Evolutionary conservation across 2,797 vertebrate genomes (phyloP).

Genomic region (Pipistrellus pipistrellus): DNA sequence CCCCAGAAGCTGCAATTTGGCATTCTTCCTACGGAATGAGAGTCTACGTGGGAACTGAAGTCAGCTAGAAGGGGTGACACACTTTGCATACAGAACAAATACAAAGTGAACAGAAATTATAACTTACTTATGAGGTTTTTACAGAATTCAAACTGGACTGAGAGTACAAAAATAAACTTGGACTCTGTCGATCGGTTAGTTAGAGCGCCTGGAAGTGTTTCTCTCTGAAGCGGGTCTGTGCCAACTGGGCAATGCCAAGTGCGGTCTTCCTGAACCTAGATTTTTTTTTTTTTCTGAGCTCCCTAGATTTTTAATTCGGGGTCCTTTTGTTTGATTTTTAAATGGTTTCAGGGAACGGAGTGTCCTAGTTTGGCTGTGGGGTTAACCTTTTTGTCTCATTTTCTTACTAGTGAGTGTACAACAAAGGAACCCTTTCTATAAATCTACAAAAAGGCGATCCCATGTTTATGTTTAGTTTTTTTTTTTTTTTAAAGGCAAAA

Average conservation of each 20-base stretch:
- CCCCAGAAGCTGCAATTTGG: conserved; percentile 87
- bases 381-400: conserved; percentile 87
- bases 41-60: conserved; percentile 79
- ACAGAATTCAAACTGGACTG: conserved; percentile 88
- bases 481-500: conserved; percentile 92
- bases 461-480: conserved; percentile 85
- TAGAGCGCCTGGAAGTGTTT: conserved; percentile 76
- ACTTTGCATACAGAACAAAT: conserved; percentile 87
- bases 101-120: conserved; percentile 88
- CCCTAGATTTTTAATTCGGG: conserved; percentile 84
- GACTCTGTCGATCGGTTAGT: conserved; percentile 88
- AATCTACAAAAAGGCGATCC: conserved; percentile 86
- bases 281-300: conserved; percentile 81
- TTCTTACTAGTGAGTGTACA: conserved; percentile 92
- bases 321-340: conserved; percentile 81
- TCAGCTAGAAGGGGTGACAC: conserved; percentile 86
- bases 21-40: conserved; percentile 86
- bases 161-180: conserved; percentile 91
- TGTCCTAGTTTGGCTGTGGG: conserved; percentile 86
- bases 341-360: conserved; percentile 83
- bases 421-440: conserved; percentile 91
- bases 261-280: conserved; percentile 81
- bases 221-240: conserved; percentile 82
- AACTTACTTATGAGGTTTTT: conserved; percentile 88
- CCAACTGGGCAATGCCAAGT: conserved; percentile 84